Percentiles rank a stretch among this genome's conserved stretches.
Evolutionary conservation across 2,797 vertebrate genomes (phyloP).

Genomic region (Petrocephalus schoutedeni): DNA sequence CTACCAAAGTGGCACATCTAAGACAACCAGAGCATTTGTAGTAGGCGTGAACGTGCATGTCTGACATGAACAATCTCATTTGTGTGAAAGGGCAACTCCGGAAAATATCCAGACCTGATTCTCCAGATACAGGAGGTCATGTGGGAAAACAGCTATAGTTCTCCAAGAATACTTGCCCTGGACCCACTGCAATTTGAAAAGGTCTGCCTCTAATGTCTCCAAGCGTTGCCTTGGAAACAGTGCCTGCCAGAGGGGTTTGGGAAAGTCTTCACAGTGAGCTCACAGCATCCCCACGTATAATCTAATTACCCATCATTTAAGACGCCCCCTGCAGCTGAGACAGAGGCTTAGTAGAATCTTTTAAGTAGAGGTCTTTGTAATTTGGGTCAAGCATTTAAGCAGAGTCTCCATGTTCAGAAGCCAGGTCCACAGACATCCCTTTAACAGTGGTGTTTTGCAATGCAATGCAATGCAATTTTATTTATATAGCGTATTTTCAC

Average conservation of each 20-base stretch:
- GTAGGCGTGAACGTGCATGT: neutral
- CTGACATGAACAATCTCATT: neutral
- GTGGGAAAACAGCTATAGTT: neutral
- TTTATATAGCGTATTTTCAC: no score
- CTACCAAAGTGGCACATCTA: neutral
- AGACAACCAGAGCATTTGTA: neutral
- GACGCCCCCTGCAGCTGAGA: constrained; percentile 36
- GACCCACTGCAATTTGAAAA: neutral
- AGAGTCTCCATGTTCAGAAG: constrained; percentile 19
- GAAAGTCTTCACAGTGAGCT: constrained; percentile 23
- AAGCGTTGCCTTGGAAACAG: neutral
- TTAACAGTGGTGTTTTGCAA: neutral
- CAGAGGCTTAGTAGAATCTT: constrained; percentile 48
- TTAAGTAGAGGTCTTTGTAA: constrained; percentile 40
- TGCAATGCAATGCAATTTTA: no score
- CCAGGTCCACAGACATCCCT: neutral
- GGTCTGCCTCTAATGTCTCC: neutral
- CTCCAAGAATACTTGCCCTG: neutral
- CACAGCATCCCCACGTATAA: constrained; percentile 63
- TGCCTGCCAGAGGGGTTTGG: neutral
- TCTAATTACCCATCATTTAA: constrained; percentile 62
- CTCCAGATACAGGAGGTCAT: neutral
- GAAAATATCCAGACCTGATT: neutral
- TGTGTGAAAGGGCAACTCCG: neutral
- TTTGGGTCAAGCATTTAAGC: neutral